Conservation (phyloP, 2,888 invertebrate genomes). For the Aethes cnicana region DNA sequence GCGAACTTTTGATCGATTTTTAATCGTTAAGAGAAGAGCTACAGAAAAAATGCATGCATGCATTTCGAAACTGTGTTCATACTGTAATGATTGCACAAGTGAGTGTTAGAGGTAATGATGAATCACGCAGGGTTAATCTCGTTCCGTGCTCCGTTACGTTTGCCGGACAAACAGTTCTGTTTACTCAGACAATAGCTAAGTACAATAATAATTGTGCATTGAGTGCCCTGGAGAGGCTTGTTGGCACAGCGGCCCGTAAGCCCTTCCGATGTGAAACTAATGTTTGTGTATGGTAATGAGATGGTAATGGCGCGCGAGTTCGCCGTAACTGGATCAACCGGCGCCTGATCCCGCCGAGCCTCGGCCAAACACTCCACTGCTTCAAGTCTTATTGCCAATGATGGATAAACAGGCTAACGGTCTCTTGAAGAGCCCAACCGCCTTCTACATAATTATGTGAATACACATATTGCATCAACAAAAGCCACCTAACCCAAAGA, state of each 20-base stretch:
- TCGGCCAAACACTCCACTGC: not conserved
- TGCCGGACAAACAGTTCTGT: constrained; percentile 68
- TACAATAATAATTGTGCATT: constrained; percentile 78
- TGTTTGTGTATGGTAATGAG: constrained; percentile 78
- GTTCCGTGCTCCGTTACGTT: constrained; percentile 71
- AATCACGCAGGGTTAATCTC: constrained; percentile 65
- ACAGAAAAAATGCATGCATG: no score
- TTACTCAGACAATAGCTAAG: constrained; percentile 76
- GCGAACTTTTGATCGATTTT: no score
- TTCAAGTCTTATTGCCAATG: not conserved
- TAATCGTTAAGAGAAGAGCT: no score
- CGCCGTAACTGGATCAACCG: constrained; percentile 72
- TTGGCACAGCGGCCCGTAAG: constrained; percentile 70
- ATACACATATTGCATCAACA: no score
- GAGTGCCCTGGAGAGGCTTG: constrained; percentile 63
- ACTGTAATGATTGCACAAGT: constrained; percentile 27
- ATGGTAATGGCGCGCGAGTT: constrained; percentile 72
- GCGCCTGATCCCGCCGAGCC: constrained; percentile 41
- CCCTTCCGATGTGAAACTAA: constrained; percentile 73
- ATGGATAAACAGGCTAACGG: no score
- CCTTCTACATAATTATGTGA: no score
- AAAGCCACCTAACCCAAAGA: no score
- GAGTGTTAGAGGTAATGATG: constrained; percentile 36
- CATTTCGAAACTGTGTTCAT: no score
- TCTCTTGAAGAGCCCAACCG: no score